Base-by-base conservation (phyloP, 2,113 vertebrate species). In the Tyrannus savana region DNA sequence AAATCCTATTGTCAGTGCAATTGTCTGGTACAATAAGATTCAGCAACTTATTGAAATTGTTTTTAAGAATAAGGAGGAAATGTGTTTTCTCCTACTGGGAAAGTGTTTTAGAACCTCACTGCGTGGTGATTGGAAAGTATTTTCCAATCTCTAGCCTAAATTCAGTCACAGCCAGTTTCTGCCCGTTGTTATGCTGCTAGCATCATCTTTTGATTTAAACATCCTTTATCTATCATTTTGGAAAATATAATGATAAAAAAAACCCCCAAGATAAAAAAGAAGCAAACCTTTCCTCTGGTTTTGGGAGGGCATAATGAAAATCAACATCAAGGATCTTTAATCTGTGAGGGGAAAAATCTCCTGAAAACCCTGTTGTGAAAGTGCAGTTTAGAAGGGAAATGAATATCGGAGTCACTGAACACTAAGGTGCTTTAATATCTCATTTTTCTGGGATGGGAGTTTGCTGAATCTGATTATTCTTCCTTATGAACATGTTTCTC, bases 101-200 rank as follows among this genome's bases (percentile, higher is more conserved):
- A 79, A 37, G 35, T 41, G 53, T 24, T 91, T 77, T 49, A 81
- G 77, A 74, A 84, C 53, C 37, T 84, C 59, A 44, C 59, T 53
- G 68, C 0, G 1, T 69, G 49, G 10, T 62, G 64, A 80, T 47
- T 66, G 73, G 59, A 81, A 93, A 94, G 50, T 30, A 33, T 37
- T 89, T 89, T 81, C 27, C 78, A 84, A 84, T 87, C 69, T 84
- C 37, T 41, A 66, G n/a, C 37, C 22, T 69, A 66, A 87, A 89
- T 74, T 84, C 68, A 33, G 18, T 87, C 82, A 52, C 78, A 88
- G 63, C 10, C 80, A 46, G 60, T 77, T 93, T 89, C 77, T 87
- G 7, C 37, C 44, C 39, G 23, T 56, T 87, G 63, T 69, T 77
- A 56, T 75, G 37, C 19, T 84, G 49, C 50, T 74, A 50, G n/a